A percentile compares a stretch with the other conserved stretches of the same genome.
Evolutionary conservation across 92 coral and sea anemone genomes (phyloP).

Genomic region (Diadumene lineata): DNA sequence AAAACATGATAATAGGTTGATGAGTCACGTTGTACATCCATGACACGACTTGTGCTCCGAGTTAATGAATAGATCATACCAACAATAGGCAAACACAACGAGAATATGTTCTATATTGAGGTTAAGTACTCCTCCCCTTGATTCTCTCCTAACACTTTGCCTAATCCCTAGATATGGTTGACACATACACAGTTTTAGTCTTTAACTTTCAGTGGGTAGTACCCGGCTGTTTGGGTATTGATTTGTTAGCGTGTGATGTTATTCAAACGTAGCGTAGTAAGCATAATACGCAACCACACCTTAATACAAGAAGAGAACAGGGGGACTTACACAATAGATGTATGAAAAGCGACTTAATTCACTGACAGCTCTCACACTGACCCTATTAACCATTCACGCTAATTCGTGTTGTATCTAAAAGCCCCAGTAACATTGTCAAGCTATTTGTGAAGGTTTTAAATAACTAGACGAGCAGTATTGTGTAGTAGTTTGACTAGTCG

Average conservation of each 20-base stretch:
- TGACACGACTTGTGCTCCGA: slow-evolving; percentile 10
- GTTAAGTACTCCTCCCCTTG: slow-evolving; percentile 19
- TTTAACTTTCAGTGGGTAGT: slow-evolving; percentile 14
- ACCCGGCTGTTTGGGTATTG: slow-evolving; percentile 11
- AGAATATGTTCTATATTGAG: background rate
- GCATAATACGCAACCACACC: slow-evolving; percentile 44
- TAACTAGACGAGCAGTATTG: slow-evolving; percentile 13
- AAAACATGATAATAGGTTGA: background rate
- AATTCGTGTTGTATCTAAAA: background rate
- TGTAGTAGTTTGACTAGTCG: background rate
- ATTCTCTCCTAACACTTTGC: background rate
- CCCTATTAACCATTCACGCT: slow-evolving; percentile 29
- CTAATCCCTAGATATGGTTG: background rate
- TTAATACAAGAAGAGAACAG: slow-evolving; percentile 12
- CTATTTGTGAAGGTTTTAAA: background rate
- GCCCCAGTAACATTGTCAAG: background rate
- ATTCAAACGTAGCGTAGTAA: slow-evolving; percentile 22
- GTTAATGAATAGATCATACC: slow-evolving; percentile 6
- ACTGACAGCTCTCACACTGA: background rate
- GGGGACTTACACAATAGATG: slow-evolving; percentile 34
- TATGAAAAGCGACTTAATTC: background rate
- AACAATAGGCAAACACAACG: slow-evolving; percentile 13
- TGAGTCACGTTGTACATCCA: slow-evolving; percentile 6
- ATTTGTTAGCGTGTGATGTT: slow-evolving; percentile 23
- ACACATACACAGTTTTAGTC: slow-evolving; percentile 9